Evolutionary conservation across 1,140 invertebrate genomes (phyloP), one percentile per base, ranked within the genome.

Genomic region (Bombus superbus): DNA sequence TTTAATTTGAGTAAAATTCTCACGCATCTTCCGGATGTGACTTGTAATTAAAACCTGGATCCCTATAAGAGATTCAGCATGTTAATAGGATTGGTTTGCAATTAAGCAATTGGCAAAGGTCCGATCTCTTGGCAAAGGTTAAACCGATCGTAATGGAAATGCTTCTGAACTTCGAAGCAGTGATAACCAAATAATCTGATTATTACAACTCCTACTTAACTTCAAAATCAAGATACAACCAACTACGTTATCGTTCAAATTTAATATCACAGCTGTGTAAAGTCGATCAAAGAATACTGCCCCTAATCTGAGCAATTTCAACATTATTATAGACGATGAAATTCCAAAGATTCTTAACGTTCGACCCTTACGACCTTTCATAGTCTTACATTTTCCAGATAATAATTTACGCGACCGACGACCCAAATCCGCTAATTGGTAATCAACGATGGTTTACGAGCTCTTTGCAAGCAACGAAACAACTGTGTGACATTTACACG

Each of bases 401-500:
- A 53, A 57, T 76, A 57, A 11, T 25, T 35, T n/a, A 32, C 38
- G 9, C 35, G 15, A 13, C 25, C 75, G 57, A 62, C 42, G 38
- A 42, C 35, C 38, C n/a, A 44, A 64, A 62, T 77, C 53, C 28
- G 15, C 15, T 47, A 79, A 79, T 79, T 35, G 62, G 38, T 79
- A n/a, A 68, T 47, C 22, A 68, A 15, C 4, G 9, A 25, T 8
- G 22, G 5, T 80, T 53, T 47, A 53, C 78, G 78, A 80, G 44
- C 3, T 53, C 28, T 38, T 47, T 28, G 32, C 78, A 25, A 47
- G 32, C 18, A 25, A 68, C 32, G 77, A 32, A 28, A 66, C 77
- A 38, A 53, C 44, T 15, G 62, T n/a, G 77, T 53, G 42, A 69
- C 78, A 69, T 80, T 47, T 80, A 80, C 64, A 66, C 64, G 3